Evolutionary conservation across 2,888 invertebrate species (phyloP).

Genomic region (Tineola bisselliella): DNA sequence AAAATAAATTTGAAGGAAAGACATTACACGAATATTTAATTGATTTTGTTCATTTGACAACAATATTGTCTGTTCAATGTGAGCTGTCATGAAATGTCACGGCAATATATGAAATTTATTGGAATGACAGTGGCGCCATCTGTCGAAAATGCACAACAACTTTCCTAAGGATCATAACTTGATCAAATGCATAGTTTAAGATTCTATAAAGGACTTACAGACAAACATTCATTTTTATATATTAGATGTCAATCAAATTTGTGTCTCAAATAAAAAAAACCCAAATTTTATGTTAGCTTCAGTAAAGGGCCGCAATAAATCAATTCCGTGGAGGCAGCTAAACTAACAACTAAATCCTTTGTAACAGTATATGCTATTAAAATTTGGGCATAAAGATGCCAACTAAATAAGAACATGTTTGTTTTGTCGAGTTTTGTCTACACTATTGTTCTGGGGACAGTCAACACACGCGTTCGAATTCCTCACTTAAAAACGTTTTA

Average conservation of each 20-base stretch:
- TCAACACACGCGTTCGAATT: background rate
- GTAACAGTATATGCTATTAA: conserved; percentile 63
- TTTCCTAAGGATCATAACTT: too few relatives aligned
- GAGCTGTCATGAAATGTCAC: too few relatives aligned
- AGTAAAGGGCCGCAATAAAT: conserved; percentile 45
- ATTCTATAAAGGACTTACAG: too few relatives aligned
- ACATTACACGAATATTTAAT: too few relatives aligned
- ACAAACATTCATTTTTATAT: too few relatives aligned
- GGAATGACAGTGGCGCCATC: too few relatives aligned
- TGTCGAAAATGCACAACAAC: too few relatives aligned
- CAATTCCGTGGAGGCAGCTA: conserved; percentile 32
- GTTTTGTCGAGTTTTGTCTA: conserved; percentile 10
- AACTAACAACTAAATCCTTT: conserved; percentile 61
- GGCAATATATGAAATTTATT: too few relatives aligned
- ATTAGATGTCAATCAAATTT: conserved; percentile 9
- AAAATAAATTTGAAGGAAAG: too few relatives aligned
- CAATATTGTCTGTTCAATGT: too few relatives aligned
- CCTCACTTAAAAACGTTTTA: background rate
- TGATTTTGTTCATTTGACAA: too few relatives aligned
- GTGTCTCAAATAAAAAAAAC: background rate
- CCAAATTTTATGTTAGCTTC: conserved; percentile 17
- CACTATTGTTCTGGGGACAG: conserved; percentile 7
- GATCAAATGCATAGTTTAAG: too few relatives aligned
- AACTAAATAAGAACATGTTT: conserved; percentile 16
- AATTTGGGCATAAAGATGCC: conserved; percentile 51